Base-by-base conservation (phyloP, 2,797 vertebrate genomes). In the Remorina albescens region DNA sequence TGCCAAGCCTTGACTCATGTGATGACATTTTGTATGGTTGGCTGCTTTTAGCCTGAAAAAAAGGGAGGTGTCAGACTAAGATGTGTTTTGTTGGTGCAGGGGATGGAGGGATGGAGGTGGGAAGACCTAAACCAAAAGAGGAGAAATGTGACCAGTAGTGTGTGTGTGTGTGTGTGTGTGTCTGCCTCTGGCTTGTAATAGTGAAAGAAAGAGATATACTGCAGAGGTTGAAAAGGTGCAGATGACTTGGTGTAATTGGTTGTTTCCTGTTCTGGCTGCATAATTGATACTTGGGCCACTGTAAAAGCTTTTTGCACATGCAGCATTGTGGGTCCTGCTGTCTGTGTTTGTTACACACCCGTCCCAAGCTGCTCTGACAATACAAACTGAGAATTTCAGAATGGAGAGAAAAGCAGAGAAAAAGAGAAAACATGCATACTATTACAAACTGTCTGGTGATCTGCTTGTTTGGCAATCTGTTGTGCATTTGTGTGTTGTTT, bases 401-500 rank as follows among this genome's bases (percentile, higher is more conserved):
- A 54, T 5, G 5, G 12, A 51, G 70, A 34, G 61, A 49, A 42
- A 6, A 44, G 32, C 25, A 23, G 28, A 55, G 36, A 42, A 59
- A 36, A 67, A 50, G 16, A 16, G 0, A 30, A 30, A 30, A 30
- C 53, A 69, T 57, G 50, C 39, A 78, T n/a, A n/a, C 76, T 75
- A 75, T 68, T 77, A 62, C 75, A 49, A 51, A 61, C 18, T n/a
- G 60, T 62, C 36, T 51, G 11, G 55, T 60, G 23, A 36, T 62
- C 58, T 62, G 70, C 67, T 50, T 56, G 21, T 30, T 55, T 47
- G 37, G 42, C 74, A 59, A 71, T 71, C 66, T 80, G 70, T 42
- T 59, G 61, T 25, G 51, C 23, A 42, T 61, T 68, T 61, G 37
- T 23, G 49, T 34, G 36, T 42, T 64, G 59, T 77, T 59, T 69